Evolutionary conservation across 1,140 invertebrate species (phyloP).

Genomic region (Ceratina calcarata): DNA sequence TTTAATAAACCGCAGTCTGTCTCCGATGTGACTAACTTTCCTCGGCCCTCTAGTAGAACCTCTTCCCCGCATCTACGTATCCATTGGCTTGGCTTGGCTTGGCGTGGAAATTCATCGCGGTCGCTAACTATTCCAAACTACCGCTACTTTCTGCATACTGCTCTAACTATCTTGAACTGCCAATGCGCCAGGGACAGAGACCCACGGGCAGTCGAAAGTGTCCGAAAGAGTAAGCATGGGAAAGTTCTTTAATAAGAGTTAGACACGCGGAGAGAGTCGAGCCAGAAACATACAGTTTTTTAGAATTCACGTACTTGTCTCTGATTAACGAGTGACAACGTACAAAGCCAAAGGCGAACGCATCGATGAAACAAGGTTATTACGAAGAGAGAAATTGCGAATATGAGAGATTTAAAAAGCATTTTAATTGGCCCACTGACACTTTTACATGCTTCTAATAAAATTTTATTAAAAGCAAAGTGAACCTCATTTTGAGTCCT

Average conservation of each 20-base stretch:
- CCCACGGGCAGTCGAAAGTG: not conserved
- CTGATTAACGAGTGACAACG: not conserved
- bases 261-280: not conserved
- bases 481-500: too few relatives aligned
- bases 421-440: not conserved
- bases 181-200: slow-evolving; percentile 35
- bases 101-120: slow-evolving; percentile 66
- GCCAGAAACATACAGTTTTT: not conserved
- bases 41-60: slow-evolving; percentile 38
- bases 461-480: too few relatives aligned
- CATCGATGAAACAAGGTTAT: not conserved
- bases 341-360: not conserved
- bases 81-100: slow-evolving; percentile 53
- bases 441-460: not conserved
- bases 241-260: slow-evolving; percentile 9
- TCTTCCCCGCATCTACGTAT: slow-evolving; percentile 48
- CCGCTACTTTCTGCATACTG: slow-evolving; percentile 57
- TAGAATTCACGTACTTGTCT: not conserved
- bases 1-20: slow-evolving; percentile 63
- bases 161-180: slow-evolving; percentile 70
- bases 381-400: not conserved
- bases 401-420: not conserved
- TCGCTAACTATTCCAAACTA: slow-evolving; percentile 68
- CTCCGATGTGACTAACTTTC: slow-evolving; percentile 59
- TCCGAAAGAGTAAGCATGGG: not conserved